phyloP scores from a whole-genome alignment of 1,140 invertebrate species.

The Drosophila melanica region DNA sequence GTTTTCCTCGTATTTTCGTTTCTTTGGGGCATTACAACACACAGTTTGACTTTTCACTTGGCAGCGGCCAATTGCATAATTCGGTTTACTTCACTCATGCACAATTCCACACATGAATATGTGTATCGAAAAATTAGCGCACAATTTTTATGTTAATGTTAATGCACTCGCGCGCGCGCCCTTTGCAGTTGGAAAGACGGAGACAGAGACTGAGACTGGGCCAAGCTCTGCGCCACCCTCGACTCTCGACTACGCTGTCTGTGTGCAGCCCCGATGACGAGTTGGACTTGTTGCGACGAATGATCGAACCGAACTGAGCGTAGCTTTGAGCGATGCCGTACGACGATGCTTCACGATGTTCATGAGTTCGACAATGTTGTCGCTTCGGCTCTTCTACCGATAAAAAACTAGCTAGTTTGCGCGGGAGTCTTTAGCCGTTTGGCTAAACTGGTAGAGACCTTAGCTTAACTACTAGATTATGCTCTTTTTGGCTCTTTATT shows the following conservation, averaged over 20 bases:
- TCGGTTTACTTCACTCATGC: constrained; percentile 9
- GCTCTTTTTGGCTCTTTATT: not conserved
- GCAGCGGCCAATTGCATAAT: constrained; percentile 47
- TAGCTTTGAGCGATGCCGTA: constrained; percentile 41
- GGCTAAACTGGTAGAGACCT: not conserved
- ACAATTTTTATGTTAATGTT: constrained; percentile 23
- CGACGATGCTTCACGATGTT: constrained; percentile 36
- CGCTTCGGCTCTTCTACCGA: not conserved
- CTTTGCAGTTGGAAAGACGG: constrained; percentile 14
- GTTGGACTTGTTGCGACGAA: constrained; percentile 63
- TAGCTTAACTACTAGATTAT: no score
- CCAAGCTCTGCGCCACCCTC: constrained; percentile 60
- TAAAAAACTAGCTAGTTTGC: constrained; percentile 3
- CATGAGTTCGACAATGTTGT: not conserved
- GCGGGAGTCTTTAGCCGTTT: not conserved
- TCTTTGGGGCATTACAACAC: constrained; percentile 29
- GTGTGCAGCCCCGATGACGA: constrained; percentile 49
- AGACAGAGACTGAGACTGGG: constrained; percentile 38
- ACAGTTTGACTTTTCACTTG: constrained; percentile 39
- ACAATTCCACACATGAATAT: constrained; percentile 29
- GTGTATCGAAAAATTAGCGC: constrained; percentile 15
- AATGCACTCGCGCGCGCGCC: constrained; percentile 62
- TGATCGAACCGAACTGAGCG: constrained; percentile 65
- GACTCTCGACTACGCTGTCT: constrained; percentile 38
- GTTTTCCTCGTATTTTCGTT: constrained; percentile 42